Evolutionary conservation across 1,140 invertebrate species (phyloP).

Genomic region (Cheumatopsyche charites): DNA sequence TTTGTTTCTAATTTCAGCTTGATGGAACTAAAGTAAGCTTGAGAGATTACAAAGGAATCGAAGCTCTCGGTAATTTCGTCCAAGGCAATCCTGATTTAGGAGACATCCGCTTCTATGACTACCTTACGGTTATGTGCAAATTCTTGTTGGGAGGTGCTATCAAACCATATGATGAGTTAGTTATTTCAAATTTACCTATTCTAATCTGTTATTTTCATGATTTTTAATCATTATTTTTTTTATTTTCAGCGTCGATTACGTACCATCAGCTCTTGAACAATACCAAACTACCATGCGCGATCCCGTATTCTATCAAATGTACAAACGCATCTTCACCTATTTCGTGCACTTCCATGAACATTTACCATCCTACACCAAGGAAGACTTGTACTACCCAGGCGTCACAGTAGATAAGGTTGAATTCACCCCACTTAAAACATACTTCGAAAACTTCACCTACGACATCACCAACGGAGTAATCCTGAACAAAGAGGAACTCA

Average conservation of each 20-base stretch:
- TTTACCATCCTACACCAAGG: slow-evolving; percentile 59
- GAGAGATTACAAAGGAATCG: slow-evolving; percentile 53
- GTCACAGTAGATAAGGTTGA: slow-evolving; percentile 68
- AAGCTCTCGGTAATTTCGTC: slow-evolving; percentile 57
- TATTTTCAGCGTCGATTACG: slow-evolving; percentile 39
- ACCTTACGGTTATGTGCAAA: slow-evolving; percentile 54
- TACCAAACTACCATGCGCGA: slow-evolving; percentile 67
- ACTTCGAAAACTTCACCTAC: slow-evolving; percentile 64
- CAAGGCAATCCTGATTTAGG: slow-evolving; percentile 58
- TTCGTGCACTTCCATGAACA: slow-evolving; percentile 63
- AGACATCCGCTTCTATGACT: slow-evolving; percentile 59
- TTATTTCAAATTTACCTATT: not conserved
- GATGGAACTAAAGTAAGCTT: slow-evolving; percentile 34
- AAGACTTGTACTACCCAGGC: slow-evolving; percentile 66
- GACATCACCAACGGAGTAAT: slow-evolving; percentile 62
- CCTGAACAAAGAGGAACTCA: slow-evolving; percentile 50
- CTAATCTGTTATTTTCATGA: not conserved
- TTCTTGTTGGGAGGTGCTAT: slow-evolving; percentile 57
- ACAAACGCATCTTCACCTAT: slow-evolving; percentile 65
- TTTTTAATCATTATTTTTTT: not conserved
- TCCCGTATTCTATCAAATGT: slow-evolving; percentile 70
- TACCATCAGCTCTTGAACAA: slow-evolving; percentile 63
- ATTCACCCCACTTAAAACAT: slow-evolving; percentile 66
- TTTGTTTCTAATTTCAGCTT: slow-evolving; percentile 13
- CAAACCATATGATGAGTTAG: slow-evolving; percentile 47